Conservation (phyloP, 1,140 invertebrate species). For the Calycopis cecrops region DNA sequence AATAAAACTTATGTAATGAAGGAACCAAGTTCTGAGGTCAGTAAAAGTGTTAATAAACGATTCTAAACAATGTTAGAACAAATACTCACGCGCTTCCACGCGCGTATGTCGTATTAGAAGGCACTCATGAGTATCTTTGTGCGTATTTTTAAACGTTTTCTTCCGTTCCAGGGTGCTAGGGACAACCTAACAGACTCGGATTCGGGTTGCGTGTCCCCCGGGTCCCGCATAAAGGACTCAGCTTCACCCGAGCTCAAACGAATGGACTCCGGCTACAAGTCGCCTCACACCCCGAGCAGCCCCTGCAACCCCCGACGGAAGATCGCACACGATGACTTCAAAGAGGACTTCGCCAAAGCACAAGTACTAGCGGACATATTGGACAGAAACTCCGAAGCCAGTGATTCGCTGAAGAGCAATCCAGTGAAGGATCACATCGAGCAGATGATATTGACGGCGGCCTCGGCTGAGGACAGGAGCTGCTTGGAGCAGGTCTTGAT, state of each 20-base stretch:
- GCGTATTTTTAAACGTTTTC: no score
- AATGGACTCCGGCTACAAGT: constrained; percentile 74
- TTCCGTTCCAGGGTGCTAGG: constrained; percentile 53
- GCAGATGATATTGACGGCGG: constrained; percentile 66
- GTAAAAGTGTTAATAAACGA: no score
- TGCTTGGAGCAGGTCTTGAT: constrained; percentile 76
- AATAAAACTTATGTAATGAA: no score
- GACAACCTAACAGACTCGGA: constrained; percentile 73
- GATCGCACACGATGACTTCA: constrained; percentile 58
- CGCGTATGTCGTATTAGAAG: no score
- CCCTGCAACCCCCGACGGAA: constrained; percentile 57
- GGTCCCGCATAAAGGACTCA: constrained; percentile 70
- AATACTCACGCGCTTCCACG: no score
- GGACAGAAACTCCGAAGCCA: constrained; percentile 57
- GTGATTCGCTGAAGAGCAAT: constrained; percentile 63
- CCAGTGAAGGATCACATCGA: constrained; percentile 65
- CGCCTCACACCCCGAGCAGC: constrained; percentile 62
- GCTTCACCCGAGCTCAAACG: constrained; percentile 71
- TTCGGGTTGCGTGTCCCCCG: constrained; percentile 73
- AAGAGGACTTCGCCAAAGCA: constrained; percentile 63
- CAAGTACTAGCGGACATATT: constrained; percentile 59
- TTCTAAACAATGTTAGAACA: no score
- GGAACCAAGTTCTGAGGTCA: no score
- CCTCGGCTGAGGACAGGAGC: constrained; percentile 72
- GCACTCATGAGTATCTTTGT: no score